These are phyloP conservation scores for Drosophila kambysellisi DNA, from an alignment of 2,888 invertebrate genomes.

Conservation along the genomic window DNA sequence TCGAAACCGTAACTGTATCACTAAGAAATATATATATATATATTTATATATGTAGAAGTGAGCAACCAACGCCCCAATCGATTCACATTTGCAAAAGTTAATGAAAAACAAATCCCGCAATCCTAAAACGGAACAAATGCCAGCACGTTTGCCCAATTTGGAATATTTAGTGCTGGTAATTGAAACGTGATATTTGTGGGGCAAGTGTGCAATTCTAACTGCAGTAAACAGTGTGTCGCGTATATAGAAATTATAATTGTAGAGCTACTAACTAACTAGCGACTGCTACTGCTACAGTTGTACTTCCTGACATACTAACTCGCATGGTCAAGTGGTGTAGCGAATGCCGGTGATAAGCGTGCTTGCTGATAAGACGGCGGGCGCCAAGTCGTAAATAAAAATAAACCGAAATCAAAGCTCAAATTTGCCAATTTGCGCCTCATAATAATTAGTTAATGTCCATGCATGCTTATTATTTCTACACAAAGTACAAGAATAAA, in stretches of 20 bases:
- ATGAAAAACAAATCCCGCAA: constrained; percentile 28
- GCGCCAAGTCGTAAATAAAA: constrained; percentile 64
- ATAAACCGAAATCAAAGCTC: constrained; percentile 28
- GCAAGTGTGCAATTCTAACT: constrained; percentile 46
- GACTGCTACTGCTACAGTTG: constrained; percentile 1
- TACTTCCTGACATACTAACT: constrained; percentile 5
- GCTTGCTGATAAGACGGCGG: constrained; percentile 52
- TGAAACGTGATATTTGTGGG: constrained; percentile 72
- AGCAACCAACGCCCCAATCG: constrained; percentile 38
- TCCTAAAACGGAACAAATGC: constrained; percentile 48
- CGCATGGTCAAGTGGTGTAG: constrained; percentile 46
- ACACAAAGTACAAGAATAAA: constrained; percentile 25
- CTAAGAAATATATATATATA: neutral
- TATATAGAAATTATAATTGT: constrained; percentile 9
- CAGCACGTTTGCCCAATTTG: constrained; percentile 69
- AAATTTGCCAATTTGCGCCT: constrained; percentile 25
- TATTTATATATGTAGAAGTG: constrained; percentile 4
- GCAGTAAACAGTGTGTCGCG: constrained; percentile 1
- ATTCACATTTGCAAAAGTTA: constrained; percentile 26
- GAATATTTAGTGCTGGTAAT: constrained; percentile 47
- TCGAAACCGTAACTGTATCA: constrained; percentile 2
- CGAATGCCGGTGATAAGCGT: constrained; percentile 69
- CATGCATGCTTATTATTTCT: constrained; percentile 27
- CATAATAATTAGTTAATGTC: constrained; percentile 56
- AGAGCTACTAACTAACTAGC: constrained; percentile 3